Evolutionary conservation across 2,888 invertebrate species (phyloP), one percentile per base, ranked within the genome.

Genomic region (Perizoma flavofasciatum): DNA sequence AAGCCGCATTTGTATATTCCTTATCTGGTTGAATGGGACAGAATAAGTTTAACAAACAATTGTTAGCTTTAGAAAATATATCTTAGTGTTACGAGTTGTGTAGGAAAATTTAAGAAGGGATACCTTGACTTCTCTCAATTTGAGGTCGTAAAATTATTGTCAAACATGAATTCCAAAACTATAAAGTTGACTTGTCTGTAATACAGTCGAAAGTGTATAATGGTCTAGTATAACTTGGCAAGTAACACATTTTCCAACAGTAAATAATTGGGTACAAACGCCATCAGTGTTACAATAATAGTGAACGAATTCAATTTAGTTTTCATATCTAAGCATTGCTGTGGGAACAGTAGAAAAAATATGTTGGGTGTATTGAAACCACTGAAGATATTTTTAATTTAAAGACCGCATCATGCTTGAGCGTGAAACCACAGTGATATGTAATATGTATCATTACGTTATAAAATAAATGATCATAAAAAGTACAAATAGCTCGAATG

Each of bases 371-470:
- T 46, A 11, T 49, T 48, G 5, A 40, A 52, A 55, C 6, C 9
- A 37, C 11, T 49, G 10, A 47, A 41, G n/a, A 35, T 33, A 55
- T 52, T 41, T 56, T 46, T 49, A 55, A 57, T 45, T 59, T 55
- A 61, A 54, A 49, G 53, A 55, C 44, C 53, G 45, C 49, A 46
- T 57, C 50, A 62, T 53, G 61, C 53, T 53, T 61, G 57, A 49
- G 65, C 49, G 53, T 48, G 53, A 69, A 68, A 66, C 53, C 48
- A 58, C 68, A 65, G 55, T 63, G 61, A 70, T 69, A 69, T 68
- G 74, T 70, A 73, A 70, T 67, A 67, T 67, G 77, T 71, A 74
- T 74, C 73, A 81, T 84, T 83, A 84, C 68, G 78, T 77, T 69
- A 78, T 83, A 79, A 83, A 78, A 77, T 61, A 66, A 66, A 65